Evolutionary conservation across 2,113 vertebrate genomes (phyloP), one percentile per base, ranked within the genome.

Genomic region (Nyctereutes procyonoides): DNA sequence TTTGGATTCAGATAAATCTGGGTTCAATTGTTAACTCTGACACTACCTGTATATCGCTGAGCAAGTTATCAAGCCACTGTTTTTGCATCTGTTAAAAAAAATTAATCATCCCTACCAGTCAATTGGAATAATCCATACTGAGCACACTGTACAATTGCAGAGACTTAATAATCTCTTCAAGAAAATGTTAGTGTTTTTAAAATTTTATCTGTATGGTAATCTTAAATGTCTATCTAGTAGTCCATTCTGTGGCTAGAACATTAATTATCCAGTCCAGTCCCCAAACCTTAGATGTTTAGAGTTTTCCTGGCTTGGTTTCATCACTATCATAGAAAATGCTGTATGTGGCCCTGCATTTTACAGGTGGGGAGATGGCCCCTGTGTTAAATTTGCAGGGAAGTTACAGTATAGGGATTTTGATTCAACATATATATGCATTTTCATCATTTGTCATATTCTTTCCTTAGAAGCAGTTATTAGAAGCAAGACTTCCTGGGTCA

Each of bases 301-400:
- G 8, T 26, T 83, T 90, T 93, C 65, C 48, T 83, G 1, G 30
- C 22, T 92, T 96, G 32, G 16, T 97, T 97, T 76, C 26, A 63
- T 77, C 35, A 30, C 12, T 93, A 48, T 38, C 28, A 55, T 69
- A 63, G 80, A 73, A 90, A 56, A 60, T 10, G 4, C 3, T 60
- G 1, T 77, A 9, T 9, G 13, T 51, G 35, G 8, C 19, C n/a
- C 48, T 19, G 8, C 17, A 38, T 55, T 93, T 60, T 76, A 11
- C 6, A 84, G 69, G 12, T 12, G 5, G 24, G 24, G 15, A 81
- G 14, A 69, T 17, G 13, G 9, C 0, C 19, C 3, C 24, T 3
- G 19, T 32, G 11, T 11, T 38, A 92, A 17, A 4, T 9, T 62
- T 83, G 4, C 1, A 35, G 67, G 22, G 3, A 3, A 38, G 10